These are phyloP conservation scores for Novumbra hubbsi DNA, from an alignment of 2,797 vertebrate genomes.

Conservation along the genomic window DNA sequence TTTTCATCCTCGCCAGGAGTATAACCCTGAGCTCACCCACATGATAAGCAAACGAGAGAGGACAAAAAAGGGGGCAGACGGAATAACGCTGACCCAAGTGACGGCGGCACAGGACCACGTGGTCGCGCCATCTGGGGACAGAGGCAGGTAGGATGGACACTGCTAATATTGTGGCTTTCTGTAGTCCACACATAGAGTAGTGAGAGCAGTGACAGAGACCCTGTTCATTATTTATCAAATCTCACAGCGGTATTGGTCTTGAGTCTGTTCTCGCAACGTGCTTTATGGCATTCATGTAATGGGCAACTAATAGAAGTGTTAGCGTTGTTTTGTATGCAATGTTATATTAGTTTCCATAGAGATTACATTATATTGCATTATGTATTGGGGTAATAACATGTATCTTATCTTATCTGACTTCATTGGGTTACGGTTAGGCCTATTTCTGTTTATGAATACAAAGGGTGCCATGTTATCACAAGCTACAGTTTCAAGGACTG, in stretches of 20 bases:
- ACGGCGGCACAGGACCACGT: slow-evolving; percentile 63
- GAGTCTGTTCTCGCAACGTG: background rate
- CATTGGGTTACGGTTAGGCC: background rate
- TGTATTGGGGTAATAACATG: background rate
- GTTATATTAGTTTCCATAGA: background rate
- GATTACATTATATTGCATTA: background rate
- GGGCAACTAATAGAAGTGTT: background rate
- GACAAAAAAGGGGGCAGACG: slow-evolving; percentile 82
- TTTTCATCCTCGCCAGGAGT: slow-evolving; percentile 76
- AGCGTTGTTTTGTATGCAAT: background rate
- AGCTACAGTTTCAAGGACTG: background rate
- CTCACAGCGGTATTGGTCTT: background rate
- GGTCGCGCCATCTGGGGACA: slow-evolving; percentile 73
- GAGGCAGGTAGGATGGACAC: slow-evolving; percentile 75
- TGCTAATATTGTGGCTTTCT: background rate
- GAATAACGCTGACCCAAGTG: slow-evolving; percentile 75
- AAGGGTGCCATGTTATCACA: background rate
- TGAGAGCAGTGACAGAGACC: background rate
- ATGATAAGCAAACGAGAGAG: slow-evolving; percentile 86
- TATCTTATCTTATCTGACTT: slow-evolving; percentile 1
- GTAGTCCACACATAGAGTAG: background rate
- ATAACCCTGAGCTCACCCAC: slow-evolving; percentile 88
- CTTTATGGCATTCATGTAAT: background rate
- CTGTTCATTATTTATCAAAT: background rate
- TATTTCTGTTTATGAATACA: background rate